A percentile compares a stretch with the other conserved stretches of the same genome.
Evolutionary conservation across 2,113 vertebrate species (phyloP).

Genomic region (Anoura caudifer): DNA sequence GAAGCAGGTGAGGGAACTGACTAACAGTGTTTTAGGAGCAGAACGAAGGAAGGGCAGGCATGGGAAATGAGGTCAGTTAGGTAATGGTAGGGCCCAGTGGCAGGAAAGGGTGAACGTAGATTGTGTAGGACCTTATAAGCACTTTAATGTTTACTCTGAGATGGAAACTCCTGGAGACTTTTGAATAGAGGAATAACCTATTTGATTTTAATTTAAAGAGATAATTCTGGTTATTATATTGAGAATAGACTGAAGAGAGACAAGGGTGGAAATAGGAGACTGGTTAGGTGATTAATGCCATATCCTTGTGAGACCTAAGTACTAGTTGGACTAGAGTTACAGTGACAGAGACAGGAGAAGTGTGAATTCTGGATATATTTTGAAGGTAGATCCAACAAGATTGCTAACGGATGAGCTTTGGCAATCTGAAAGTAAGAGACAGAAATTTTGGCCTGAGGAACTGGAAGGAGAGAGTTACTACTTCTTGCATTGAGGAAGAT

Average conservation of each 20-base stretch:
- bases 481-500: neutral
- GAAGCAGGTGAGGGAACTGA: neutral
- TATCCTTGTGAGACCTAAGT: neutral
- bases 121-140: neutral
- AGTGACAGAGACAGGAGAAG: neutral
- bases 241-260: neutral
- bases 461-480: neutral
- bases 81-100: too few relatives aligned
- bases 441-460: neutral
- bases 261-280: neutral
- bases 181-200: neutral
- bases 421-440: neutral
- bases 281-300: neutral
- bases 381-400: neutral
- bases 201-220: neutral
- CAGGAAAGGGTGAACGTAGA: neutral
- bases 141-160: neutral
- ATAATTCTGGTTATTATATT: neutral
- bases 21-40: neutral
- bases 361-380: neutral
- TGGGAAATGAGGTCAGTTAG: neutral
- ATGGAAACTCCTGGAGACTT: neutral
- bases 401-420: neutral
- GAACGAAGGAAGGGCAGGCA: neutral
- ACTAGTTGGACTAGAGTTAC: neutral